phyloP scores from a whole-genome alignment of 1,140 invertebrate species.

The Lepidotrigona ventralis region DNA sequence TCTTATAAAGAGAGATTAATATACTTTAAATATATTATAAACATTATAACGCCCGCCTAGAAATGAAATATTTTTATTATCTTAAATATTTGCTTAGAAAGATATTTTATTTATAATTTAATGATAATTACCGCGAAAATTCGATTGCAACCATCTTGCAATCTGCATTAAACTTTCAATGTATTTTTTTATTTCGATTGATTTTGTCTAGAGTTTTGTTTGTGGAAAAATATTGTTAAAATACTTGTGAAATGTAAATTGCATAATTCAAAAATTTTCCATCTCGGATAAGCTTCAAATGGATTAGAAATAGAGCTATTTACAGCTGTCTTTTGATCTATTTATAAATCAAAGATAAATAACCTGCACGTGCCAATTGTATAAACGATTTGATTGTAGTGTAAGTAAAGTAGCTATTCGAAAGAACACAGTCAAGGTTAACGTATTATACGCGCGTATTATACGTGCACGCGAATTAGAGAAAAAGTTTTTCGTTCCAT shows the following conservation, averaged over 20 bases:
- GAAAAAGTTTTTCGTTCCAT: not conserved
- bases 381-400: slow-evolving; percentile 18
- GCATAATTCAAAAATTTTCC: not conserved
- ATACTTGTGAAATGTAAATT: not conserved
- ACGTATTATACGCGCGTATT: not conserved
- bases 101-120: not conserved
- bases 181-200: not conserved
- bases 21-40: not conserved
- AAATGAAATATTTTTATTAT: not conserved
- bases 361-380: slow-evolving; percentile 26
- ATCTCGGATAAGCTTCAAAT: not conserved
- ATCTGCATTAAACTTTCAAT: not conserved
- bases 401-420: slow-evolving; percentile 15
- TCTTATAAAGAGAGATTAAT: not conserved
- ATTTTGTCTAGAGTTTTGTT: not conserved
- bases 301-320: not conserved
- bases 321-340: slow-evolving; percentile 9
- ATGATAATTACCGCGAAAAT: not conserved
- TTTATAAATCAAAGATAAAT: slow-evolving; percentile 28
- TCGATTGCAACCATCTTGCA: not conserved
- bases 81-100: not conserved
- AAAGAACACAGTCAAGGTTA: slow-evolving; percentile 32
- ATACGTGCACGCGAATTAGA: not conserved
- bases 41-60: not conserved
- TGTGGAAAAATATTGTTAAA: not conserved